Base-by-base conservation (phyloP, 2,113 vertebrate genomes). In the Myotis yumanensis region DNA sequence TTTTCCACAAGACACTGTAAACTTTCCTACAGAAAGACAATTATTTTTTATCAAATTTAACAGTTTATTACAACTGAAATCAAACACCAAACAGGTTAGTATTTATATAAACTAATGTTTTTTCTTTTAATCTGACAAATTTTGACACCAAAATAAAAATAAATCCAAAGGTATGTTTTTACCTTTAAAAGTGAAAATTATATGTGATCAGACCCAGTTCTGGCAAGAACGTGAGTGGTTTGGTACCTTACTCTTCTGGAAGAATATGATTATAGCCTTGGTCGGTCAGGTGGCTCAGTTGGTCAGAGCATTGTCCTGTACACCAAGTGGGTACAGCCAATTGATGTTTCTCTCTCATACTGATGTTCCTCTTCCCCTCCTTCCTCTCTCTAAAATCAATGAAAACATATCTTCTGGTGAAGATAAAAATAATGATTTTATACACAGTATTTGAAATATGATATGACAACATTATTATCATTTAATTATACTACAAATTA, bases 141-240 rank as follows among this genome's bases (percentile, higher is more conserved):
- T 69, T 90, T 90, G 35, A 72, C 7, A 48, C 2, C n/a, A 79
- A 35, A 43, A 32, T 71, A 87, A 59, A 18, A 79, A 72, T 68
- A 22, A 59, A 64, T 68, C 43, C 46, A 23, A 81, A 86, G 9
- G 37, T 30, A 28, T 62, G 54, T 87, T 83, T 94, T 83, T 20
- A 83, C 20, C 17, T 93, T 77, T 48, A 16, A 85, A 46, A 90
- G 23, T 90, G 30, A 84, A 54, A 88, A 85, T 84, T 85, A 37
- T 79, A 66, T 30, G 32, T 76, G 5, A 48, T 12, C 9, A 82
- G 11, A 66, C 5, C 11, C 35, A 46, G 3, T 57, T 85, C 20
- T 57, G 37, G 28, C 9, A 71, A 76, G 3, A 77, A 66, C 80
- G 25, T 89, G 12, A 81, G 4, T 30, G 25, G 59, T 8, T 75